Evolutionary conservation across 1,140 invertebrate species (phyloP), one percentile per base, ranked within the genome.

Genomic region (Sitophilus oryzae): DNA sequence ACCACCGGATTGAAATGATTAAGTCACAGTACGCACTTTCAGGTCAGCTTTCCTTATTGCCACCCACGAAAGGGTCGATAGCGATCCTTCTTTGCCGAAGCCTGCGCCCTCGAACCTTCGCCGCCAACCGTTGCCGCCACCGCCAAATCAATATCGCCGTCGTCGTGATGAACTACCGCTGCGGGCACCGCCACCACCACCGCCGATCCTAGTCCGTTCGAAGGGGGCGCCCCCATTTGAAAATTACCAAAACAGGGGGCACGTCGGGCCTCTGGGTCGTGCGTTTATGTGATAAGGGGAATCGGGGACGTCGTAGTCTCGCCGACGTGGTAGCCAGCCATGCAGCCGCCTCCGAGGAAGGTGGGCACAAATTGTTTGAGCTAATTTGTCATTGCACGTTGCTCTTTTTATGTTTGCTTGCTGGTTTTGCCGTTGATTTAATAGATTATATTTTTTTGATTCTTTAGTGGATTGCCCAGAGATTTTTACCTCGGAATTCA

Each of bases 281-380:
- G 50, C 22, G 50, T 52, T 40, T 19, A 52, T 52, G 50, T 44
- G 34, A 52, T 41, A 23, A 36, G 19, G 22, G 20, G 9, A 11
- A 36, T 23, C 25, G 23, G 50, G 41, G n/a, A n/a, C 14, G 23
- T 15, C 41, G 48, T 50, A 38, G 40, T 22, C 40, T 34, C 19
- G 23, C 41, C 21, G 40, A 40, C 34, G 25, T 21, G 36, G 50
- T 19, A 43, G 30, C 43, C 19, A 15, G 14, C 14, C 50, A 85
- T 85, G 84, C 84, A 86, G 77, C 84, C 83, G 61, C 84, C 83
- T 59, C 84, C 84, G 68, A 82, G 84, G 75, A 86, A 85, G 82
- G 84, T 85, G 75, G 80, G 60, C 51, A 59, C 37, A 30, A n/a
- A 15, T 5, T 20, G 8, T 47, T 47, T 25, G 2, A 16, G 15